A percentile compares a stretch with the other conserved stretches of the same genome.
Conservation (phyloP, 2,113 vertebrate species). For the Crypturellus undulatus region DNA sequence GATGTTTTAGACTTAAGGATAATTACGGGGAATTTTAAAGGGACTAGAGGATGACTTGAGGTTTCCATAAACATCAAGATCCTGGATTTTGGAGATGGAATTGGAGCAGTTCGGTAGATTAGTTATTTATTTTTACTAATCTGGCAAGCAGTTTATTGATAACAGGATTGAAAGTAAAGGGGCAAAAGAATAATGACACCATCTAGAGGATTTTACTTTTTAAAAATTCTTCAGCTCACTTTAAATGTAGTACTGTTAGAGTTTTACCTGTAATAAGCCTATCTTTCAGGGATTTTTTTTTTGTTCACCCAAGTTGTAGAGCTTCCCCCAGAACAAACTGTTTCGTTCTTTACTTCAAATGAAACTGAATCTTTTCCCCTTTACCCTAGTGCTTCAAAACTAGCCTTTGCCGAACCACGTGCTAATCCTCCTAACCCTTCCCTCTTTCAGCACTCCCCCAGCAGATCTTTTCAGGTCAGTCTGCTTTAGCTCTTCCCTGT, state of each 20-base stretch:
- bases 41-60: conserved; percentile 30
- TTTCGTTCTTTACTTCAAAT: not conserved
- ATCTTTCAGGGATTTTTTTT: not conserved
- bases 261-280: not conserved
- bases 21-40: conserved; percentile 44
- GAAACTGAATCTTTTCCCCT: not conserved
- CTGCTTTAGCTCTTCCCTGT: not conserved
- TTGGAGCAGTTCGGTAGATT: conserved; percentile 24
- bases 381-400: not conserved
- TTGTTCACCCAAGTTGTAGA: not conserved
- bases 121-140: conserved; percentile 4
- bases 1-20: not conserved
- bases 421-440: not conserved
- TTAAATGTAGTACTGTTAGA: not conserved
- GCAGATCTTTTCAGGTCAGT: not conserved
- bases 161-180: not conserved
- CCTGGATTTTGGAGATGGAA: conserved; percentile 28
- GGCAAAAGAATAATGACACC: not conserved
- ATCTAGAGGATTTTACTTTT: not conserved
- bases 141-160: conserved; percentile 29
- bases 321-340: not conserved
- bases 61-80: conserved; percentile 34
- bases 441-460: not conserved
- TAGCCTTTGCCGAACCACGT: not conserved
- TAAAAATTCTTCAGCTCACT: not conserved